These are phyloP conservation scores for Dromococcyx pavoninus DNA, from an alignment of 2,797 vertebrate genomes.

Conservation along the genomic window DNA sequence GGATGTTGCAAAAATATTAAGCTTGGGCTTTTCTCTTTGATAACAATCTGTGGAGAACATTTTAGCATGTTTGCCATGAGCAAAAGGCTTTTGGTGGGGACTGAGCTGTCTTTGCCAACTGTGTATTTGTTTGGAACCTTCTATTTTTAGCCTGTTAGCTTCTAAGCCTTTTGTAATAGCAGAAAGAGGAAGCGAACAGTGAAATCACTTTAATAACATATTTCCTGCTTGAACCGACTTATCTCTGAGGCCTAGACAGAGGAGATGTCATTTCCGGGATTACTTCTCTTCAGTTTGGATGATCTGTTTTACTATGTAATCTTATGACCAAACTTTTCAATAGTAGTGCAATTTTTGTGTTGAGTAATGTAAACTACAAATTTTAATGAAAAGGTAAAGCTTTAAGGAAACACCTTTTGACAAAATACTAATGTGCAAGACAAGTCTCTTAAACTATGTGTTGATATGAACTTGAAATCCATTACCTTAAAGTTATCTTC, in stretches of 20 bases:
- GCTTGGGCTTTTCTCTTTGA: not conserved
- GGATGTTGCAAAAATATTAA: not conserved
- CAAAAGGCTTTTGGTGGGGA: not conserved
- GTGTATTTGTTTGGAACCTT: not conserved
- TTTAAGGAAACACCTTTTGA: not conserved
- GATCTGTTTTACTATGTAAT: conserved; percentile 25
- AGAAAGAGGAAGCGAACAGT: conserved; percentile 81
- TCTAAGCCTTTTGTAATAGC: conserved; percentile 42
- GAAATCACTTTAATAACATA: conserved; percentile 76
- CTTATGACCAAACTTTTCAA: conserved; percentile 3
- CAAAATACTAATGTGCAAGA: not conserved
- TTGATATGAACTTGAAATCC: not conserved
- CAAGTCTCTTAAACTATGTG: not conserved
- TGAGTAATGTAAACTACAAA: not conserved
- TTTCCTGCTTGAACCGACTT: conserved; percentile 81
- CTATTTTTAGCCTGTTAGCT: conserved; percentile 59
- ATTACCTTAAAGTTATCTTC: not conserved
- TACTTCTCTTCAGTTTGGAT: conserved; percentile 57
- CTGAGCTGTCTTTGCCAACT: not conserved
- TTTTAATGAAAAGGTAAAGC: not conserved
- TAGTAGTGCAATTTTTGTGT: not conserved
- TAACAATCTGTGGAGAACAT: not conserved
- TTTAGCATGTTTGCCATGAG: not conserved
- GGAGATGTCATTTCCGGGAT: conserved; percentile 86
- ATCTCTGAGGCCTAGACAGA: conserved; percentile 74